Conservation (phyloP, 2,888 invertebrate species). For the Euphydryas editha region DNA sequence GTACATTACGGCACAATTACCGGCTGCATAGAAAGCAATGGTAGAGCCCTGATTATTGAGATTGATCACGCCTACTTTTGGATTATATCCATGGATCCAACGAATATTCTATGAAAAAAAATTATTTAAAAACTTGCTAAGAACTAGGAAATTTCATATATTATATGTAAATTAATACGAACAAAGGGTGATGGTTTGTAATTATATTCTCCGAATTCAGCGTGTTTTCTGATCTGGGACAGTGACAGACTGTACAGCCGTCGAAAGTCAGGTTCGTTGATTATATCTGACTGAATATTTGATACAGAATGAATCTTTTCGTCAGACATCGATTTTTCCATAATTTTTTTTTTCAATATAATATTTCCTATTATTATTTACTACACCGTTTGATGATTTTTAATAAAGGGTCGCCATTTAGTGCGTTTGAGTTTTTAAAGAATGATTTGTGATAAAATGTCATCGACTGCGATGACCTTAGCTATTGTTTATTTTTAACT, state of each 20-base stretch:
- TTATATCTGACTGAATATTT: conserved; percentile 44
- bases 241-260: conserved; percentile 61
- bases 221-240: conserved; percentile 54
- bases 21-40: conserved; percentile 84
- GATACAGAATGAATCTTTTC: conserved; percentile 47
- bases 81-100: conserved; percentile 87
- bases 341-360: background rate
- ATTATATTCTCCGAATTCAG: conserved; percentile 54
- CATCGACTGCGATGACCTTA: conserved; percentile 1
- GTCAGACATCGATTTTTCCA: conserved; percentile 22
- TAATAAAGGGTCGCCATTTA: no score
- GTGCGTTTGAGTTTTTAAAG: background rate
- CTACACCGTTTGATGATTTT: no score
- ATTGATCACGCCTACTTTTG: conserved; percentile 83
- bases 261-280: conserved; percentile 46
- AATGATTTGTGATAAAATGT: background rate
- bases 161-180: background rate
- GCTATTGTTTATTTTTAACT: background rate
- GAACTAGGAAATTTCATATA: background rate
- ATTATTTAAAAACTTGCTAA: background rate
- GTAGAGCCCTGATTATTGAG: conserved; percentile 79
- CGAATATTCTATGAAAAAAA: conserved; percentile 73
- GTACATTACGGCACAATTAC: conserved; percentile 86
- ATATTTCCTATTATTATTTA: background rate
- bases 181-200: conserved; percentile 71